Evolutionary conservation across 2,113 vertebrate species (phyloP), one percentile per base, ranked within the genome.

Genomic region (Rhabdomys dilectus): DNA sequence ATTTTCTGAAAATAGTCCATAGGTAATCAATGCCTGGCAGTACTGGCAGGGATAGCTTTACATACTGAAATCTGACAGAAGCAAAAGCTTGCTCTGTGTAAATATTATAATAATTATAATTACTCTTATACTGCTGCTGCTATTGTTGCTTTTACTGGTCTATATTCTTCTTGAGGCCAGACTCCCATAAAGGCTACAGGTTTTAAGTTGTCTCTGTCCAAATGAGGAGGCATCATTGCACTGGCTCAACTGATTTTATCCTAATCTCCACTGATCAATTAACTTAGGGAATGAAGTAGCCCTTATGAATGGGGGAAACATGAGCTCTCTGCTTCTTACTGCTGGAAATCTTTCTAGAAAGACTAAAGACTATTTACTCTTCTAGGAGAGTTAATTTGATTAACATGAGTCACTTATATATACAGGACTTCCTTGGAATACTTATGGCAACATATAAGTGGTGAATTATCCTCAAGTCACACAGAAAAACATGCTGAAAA

Each of bases 331-430:
- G 70, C 36, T 92, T 73, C 88, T 93, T 89, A 76, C 66, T 72
- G 45, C 48, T 48, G 53, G 62, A 78, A 88, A 93, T 26, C 48
- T 92, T 93, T 88, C 60, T 91, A 86, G 90, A 26, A 78, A 92
- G 48, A 68, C 7, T 88, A 45, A 93, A 70, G 72, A 75, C 72
- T 56, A 78, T 45, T 97, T 91, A 68, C 53, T 92, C 80, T 78
- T 29, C 24, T 90, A 92, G 64, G 91, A 93, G 68, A 96, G 89
- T 90, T 93, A 76, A 88, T 89, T 88, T n/a, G 1, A 62, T 95
- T 91, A 91, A 94, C 76, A 64, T 66, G 89, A 96, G 88, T 92
- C 92, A 97, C 56, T 93, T 53, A 87, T 3, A 92, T 64, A 91
- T 88, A 94, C 82, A 93, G n/a, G 26, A 85, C 87, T 39, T 70